These are phyloP conservation scores for Thunnus maccoyii DNA, from an alignment of 2,113 vertebrate genomes.

Conservation along the genomic window DNA sequence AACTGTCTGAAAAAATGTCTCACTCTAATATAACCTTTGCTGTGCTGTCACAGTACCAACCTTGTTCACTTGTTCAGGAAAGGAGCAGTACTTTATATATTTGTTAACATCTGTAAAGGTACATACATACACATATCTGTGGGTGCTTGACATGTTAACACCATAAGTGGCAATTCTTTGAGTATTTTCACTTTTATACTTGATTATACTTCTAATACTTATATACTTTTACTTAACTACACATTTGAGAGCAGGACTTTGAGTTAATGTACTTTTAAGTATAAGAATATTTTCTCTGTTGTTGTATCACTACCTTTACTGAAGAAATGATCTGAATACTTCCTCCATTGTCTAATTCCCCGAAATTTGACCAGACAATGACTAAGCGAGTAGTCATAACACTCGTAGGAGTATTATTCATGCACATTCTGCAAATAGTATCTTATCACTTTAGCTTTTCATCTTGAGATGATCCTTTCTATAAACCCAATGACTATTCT, in stretches of 20 bases:
- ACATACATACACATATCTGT: neutral
- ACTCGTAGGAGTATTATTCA: constrained; percentile 5
- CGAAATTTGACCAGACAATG: constrained; percentile 20
- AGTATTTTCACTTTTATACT: neutral
- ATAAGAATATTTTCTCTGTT: neutral
- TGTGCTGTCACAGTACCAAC: no score
- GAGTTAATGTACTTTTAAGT: no score
- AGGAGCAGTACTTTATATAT: no score
- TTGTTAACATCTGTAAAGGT: no score
- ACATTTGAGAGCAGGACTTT: neutral
- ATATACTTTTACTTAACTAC: neutral
- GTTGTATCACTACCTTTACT: neutral
- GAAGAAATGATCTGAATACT: neutral
- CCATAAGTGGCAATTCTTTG: neutral
- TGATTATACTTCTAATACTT: neutral
- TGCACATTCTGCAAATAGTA: neutral
- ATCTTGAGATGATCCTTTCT: neutral
- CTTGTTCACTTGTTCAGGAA: no score
- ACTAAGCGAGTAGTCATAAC: constrained; percentile 2
- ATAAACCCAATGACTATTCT: no score
- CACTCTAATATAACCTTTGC: no score
- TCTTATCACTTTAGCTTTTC: neutral
- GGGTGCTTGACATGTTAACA: no score
- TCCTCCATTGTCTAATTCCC: neutral
- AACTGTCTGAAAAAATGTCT: no score